A percentile compares a stretch with the other conserved stretches of the same genome.
Evolutionary conservation across 92 coral and sea anemone genomes (phyloP).

Genomic region (Scolanthus callimorphus): DNA sequence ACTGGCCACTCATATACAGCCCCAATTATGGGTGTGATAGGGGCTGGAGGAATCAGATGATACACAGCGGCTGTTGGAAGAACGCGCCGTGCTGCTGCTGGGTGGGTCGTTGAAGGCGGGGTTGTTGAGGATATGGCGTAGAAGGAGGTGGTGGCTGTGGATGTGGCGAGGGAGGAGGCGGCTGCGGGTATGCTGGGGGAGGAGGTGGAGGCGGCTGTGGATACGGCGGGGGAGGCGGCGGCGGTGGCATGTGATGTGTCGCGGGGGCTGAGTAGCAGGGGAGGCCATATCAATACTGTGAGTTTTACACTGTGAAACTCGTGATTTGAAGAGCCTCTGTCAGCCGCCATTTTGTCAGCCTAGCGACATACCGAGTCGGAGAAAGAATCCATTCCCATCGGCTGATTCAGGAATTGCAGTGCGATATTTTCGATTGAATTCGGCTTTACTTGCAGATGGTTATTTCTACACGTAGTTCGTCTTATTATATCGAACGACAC

Average conservation of each 20-base stretch:
- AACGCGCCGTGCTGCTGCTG: conserved; percentile 15
- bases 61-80: neutral
- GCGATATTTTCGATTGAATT: too few species aligned
- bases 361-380: too few species aligned
- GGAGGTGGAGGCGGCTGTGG: conserved; percentile 8
- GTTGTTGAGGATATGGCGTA: conserved; percentile 3
- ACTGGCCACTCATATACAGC: neutral
- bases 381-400: too few species aligned
- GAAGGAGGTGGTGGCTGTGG: conserved; percentile 8
- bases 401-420: too few species aligned
- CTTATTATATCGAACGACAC: too few species aligned
- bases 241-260: neutral
- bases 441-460: too few species aligned
- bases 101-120: conserved; percentile 29
- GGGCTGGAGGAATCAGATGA: neutral
- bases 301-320: too few species aligned
- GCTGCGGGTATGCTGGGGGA: conserved; percentile 4
- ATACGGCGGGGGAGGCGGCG: neutral
- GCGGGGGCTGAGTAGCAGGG: neutral
- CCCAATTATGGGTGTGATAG: neutral
- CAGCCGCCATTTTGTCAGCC: too few species aligned
- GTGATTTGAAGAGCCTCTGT: too few species aligned
- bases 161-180: conserved; percentile 10
- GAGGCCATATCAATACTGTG: too few species aligned
- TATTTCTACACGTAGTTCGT: too few species aligned